A percentile compares a stretch with the other conserved stretches of the same genome.
phyloP scores from a whole-genome alignment of 2,113 vertebrate genomes.

The Oreochromis spilurus region DNA sequence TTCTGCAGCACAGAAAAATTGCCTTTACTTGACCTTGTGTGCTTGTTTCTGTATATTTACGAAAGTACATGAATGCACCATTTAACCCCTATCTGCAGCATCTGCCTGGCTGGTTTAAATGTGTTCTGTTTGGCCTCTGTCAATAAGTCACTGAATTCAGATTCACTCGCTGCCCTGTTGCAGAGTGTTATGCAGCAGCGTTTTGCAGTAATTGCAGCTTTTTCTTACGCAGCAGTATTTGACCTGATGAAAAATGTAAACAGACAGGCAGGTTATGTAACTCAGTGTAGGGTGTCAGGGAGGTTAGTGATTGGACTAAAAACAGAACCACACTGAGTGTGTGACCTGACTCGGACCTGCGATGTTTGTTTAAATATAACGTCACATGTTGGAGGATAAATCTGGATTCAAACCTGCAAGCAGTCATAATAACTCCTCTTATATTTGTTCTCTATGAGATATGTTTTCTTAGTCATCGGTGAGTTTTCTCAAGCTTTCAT shows the following conservation, averaged over 20 bases:
- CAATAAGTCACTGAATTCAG: neutral
- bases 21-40: slow-evolving; percentile 34
- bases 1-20: neutral
- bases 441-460: neutral
- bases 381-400: slow-evolving; percentile 21
- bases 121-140: neutral
- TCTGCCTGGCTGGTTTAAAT: neutral
- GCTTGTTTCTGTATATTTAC: slow-evolving; percentile 2
- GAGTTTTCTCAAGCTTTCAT: neutral
- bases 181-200: neutral
- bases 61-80: neutral
- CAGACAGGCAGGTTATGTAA: slow-evolving; percentile 62
- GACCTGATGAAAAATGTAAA: slow-evolving; percentile 63
- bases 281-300: slow-evolving; percentile 29
- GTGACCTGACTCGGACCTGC: slow-evolving; percentile 30
- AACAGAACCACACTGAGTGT: slow-evolving; percentile 16
- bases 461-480: neutral
- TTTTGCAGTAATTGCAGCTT: slow-evolving; percentile 34
- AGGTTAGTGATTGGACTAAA: slow-evolving; percentile 48
- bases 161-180: neutral
- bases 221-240: slow-evolving; percentile 52
- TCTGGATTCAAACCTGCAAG: neutral
- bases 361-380: slow-evolving; percentile 14
- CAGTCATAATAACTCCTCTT: neutral
- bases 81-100: neutral